These are phyloP conservation scores for Hypena proboscidalis DNA, from an alignment of 2,888 invertebrate species.

Conservation along the genomic window DNA sequence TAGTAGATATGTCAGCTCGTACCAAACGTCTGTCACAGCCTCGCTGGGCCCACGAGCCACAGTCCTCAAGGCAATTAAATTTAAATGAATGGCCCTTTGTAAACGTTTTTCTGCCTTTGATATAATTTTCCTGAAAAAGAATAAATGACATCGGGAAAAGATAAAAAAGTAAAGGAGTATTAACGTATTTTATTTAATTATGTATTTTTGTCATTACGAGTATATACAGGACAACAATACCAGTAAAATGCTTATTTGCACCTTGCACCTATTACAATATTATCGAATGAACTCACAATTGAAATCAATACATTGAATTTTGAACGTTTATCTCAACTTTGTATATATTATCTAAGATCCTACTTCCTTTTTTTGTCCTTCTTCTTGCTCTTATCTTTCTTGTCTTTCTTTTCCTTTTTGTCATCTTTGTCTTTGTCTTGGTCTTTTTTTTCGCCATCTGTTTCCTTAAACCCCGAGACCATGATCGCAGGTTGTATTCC, in stretches of 20 bases:
- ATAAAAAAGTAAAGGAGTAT: not conserved
- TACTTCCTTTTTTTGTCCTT: constrained; percentile 5
- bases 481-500: constrained; percentile 32
- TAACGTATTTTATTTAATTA: too few relatives aligned
- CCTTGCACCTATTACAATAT: too few relatives aligned
- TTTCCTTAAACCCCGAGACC: constrained; percentile 31
- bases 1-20: not conserved
- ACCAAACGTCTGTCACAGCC: constrained; percentile 3
- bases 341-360: too few relatives aligned
- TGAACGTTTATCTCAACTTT: too few relatives aligned
- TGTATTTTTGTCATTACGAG: too few relatives aligned
- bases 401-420: constrained; percentile 1
- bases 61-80: constrained; percentile 4
- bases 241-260: too few relatives aligned
- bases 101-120: constrained; percentile 1
- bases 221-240: too few relatives aligned
- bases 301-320: too few relatives aligned
- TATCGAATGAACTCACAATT: too few relatives aligned
- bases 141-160: not conserved
- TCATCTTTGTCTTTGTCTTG: not conserved
- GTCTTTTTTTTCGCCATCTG: not conserved
- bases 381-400: constrained; percentile 7
- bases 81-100: constrained; percentile 1
- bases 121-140: constrained; percentile 1
- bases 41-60: too few relatives aligned